These are phyloP conservation scores for Molanna angustata DNA, from an alignment of 2,888 invertebrate species.

Conservation along the genomic window DNA sequence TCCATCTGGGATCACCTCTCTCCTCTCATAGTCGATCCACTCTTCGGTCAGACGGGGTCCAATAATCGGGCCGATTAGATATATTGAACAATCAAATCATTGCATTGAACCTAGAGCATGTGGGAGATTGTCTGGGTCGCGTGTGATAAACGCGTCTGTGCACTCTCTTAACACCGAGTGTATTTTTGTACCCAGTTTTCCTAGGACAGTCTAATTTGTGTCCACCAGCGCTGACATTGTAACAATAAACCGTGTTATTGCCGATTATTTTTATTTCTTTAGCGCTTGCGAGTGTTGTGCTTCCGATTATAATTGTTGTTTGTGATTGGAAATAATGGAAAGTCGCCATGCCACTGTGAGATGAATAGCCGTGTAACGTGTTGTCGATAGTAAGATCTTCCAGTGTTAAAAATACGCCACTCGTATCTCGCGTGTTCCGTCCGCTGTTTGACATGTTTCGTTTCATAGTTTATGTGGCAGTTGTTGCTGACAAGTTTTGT, in stretches of 20 bases:
- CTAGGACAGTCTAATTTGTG: constrained; percentile 22
- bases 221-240: not conserved
- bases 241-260: not conserved
- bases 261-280: no score
- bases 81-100: constrained; percentile 4
- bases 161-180: constrained; percentile 11
- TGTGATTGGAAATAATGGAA: no score
- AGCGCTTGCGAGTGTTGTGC: no score
- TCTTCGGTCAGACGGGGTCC: constrained; percentile 12
- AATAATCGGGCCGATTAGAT: constrained; percentile 12
- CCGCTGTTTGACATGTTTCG: constrained; percentile 13
- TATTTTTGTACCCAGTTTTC: constrained; percentile 23
- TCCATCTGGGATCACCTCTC: constrained; percentile 21
- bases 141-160: constrained; percentile 16
- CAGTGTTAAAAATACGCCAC: constrained; percentile 24
- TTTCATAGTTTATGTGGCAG: not conserved
- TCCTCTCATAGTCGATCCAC: not conserved
- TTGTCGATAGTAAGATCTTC: constrained; percentile 20
- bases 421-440: constrained; percentile 2
- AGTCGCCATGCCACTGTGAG: no score
- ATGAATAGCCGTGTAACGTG: no score
- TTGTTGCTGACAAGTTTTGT: not conserved
- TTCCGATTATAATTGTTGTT: no score
- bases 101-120: constrained; percentile 2
- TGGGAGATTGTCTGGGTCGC: constrained; percentile 13